Evolutionary conservation across 92 coral and sea anemone genomes (phyloP).

Genomic region (Actinostola sp.): DNA sequence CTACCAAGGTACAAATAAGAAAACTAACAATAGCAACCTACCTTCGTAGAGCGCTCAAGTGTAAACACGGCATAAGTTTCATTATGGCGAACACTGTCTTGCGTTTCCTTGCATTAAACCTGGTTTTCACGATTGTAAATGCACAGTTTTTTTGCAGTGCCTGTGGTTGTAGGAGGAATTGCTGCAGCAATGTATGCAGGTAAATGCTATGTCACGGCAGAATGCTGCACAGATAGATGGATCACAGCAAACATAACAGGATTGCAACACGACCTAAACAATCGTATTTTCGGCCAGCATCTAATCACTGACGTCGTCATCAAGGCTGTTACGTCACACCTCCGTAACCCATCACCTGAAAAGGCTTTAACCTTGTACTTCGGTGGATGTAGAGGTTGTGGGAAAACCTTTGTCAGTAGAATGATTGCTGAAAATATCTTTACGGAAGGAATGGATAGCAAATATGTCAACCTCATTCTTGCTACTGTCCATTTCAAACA

Average conservation of each 20-base stretch:
- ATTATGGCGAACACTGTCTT: constrained; percentile 8
- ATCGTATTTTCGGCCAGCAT: constrained; percentile 87
- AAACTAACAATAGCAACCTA: too few relatives aligned
- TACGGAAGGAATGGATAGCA: constrained; percentile 76
- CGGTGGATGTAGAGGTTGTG: constrained; percentile 96
- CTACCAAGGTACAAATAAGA: too few relatives aligned
- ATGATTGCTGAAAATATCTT: constrained; percentile 77
- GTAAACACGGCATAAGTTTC: too few relatives aligned
- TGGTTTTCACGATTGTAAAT: not conserved
- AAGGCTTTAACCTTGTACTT: constrained; percentile 89
- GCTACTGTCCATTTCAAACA: constrained; percentile 89
- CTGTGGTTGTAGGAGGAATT: not conserved
- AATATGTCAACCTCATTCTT: constrained; percentile 71
- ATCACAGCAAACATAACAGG: constrained; percentile 68
- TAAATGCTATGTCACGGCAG: constrained; percentile 58
- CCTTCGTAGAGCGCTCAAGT: too few relatives aligned
- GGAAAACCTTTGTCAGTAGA: constrained; percentile 85
- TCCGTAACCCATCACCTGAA: constrained; percentile 61
- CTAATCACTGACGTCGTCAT: constrained; percentile 67
- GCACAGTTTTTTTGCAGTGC: not conserved
- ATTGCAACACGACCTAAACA: constrained; percentile 56
- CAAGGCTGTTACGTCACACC: constrained; percentile 81
- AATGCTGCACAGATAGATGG: constrained; percentile 82
- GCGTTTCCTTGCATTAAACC: not conserved
- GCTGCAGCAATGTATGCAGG: not conserved